phyloP scores from a whole-genome alignment of 2,888 invertebrate genomes.

The Geophilus truncorum region DNA sequence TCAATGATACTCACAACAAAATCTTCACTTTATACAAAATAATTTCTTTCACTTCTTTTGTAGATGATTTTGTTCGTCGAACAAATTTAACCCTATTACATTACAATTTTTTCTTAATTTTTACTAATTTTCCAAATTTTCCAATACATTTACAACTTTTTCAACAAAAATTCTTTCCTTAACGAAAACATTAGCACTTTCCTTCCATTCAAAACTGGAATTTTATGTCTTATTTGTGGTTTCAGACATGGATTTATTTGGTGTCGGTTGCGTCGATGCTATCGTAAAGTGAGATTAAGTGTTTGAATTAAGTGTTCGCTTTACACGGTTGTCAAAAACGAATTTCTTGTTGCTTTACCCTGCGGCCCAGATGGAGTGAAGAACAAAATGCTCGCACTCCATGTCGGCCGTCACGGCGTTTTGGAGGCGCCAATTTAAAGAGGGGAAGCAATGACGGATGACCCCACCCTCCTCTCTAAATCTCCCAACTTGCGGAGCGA shows the following conservation, averaged over 20 bases:
- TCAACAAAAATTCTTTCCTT: too few species aligned
- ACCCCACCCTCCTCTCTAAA: not conserved
- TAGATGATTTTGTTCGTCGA: too few species aligned
- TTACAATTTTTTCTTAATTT: too few species aligned
- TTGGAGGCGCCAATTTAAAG: constrained; percentile 7
- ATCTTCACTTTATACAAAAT: too few species aligned
- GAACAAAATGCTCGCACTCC: constrained; percentile 15
- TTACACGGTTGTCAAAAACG: constrained; percentile 1
- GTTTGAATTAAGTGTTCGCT: constrained; percentile 10
- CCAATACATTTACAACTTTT: too few species aligned
- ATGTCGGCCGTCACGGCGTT: constrained; percentile 14
- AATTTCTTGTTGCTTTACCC: constrained; percentile 12
- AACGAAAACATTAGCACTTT: too few species aligned
- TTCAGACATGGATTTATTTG: not conserved
- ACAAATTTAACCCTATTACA: too few species aligned
- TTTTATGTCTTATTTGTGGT: not conserved
- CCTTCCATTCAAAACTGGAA: too few species aligned
- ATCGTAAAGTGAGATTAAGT: not conserved
- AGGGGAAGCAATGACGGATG: not conserved
- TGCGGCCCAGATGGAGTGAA: constrained; percentile 1
- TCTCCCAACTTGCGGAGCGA: not conserved
- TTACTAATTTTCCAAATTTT: too few species aligned
- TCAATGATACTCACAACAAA: too few species aligned
- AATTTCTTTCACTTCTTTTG: too few species aligned
- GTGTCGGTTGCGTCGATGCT: not conserved